These are phyloP conservation scores for Lepilemur ruficaudatus DNA, from an alignment of 2,797 vertebrate species.

Conservation along the genomic window DNA sequence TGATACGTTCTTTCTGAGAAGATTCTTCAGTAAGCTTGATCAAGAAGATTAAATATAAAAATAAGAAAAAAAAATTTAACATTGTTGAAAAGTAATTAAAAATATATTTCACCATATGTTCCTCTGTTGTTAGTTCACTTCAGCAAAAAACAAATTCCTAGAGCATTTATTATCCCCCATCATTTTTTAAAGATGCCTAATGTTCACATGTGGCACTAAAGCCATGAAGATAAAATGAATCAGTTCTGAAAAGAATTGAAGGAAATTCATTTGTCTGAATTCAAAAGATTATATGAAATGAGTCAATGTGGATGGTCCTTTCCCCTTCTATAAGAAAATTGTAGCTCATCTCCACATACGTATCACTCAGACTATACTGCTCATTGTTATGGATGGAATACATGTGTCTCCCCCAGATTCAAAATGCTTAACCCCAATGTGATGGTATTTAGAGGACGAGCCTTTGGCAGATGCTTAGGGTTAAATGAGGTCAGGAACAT, in stretches of 20 bases:
- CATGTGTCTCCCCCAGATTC: background rate
- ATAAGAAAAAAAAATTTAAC: slow-evolving; percentile 85
- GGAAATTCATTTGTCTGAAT: slow-evolving; percentile 79
- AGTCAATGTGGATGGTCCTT: slow-evolving; percentile 33
- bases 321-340: slow-evolving; percentile 35
- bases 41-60: slow-evolving; percentile 86
- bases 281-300: slow-evolving; percentile 74
- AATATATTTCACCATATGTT: slow-evolving; percentile 87
- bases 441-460: background rate
- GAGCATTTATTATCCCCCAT: slow-evolving; percentile 84
- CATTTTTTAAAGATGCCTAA: slow-evolving; percentile 86
- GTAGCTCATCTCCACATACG: slow-evolving; percentile 2
- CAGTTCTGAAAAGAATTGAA: slow-evolving; percentile 78
- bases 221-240: slow-evolving; percentile 81
- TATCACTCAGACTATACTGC: background rate
- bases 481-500: background rate
- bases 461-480: background rate
- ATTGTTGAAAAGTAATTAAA: slow-evolving; percentile 89
- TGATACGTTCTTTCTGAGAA: slow-evolving; percentile 74
- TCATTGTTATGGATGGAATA: background rate
- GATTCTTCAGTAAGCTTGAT: slow-evolving; percentile 80
- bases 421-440: background rate
- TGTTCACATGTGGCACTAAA: slow-evolving; percentile 81
- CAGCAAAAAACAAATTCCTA: slow-evolving; percentile 85
- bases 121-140: slow-evolving; percentile 79